Percentiles rank a stretch among this genome's conserved stretches.
Conservation (phyloP, 2,113 vertebrate species). For the Narcine bancroftii region DNA sequence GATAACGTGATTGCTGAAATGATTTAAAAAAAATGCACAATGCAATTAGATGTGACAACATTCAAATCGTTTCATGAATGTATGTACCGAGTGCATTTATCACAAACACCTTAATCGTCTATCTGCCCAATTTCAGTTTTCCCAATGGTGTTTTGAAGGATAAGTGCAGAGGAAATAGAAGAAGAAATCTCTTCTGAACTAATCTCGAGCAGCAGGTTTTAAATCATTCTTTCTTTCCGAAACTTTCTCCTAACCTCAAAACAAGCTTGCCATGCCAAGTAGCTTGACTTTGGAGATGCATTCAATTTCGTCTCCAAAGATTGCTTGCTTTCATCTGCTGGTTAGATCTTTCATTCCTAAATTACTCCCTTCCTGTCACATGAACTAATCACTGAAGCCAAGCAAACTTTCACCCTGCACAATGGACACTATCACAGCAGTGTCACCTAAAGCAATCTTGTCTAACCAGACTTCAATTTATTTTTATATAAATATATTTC, state of each 20-base stretch:
- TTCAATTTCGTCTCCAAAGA: slow-evolving; percentile 32
- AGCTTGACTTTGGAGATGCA: not conserved
- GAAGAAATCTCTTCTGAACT: not conserved
- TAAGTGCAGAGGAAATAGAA: not conserved
- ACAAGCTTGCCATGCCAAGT: not conserved
- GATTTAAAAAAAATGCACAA: slow-evolving; percentile 36
- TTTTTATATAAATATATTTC: slow-evolving; percentile 35
- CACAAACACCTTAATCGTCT: slow-evolving; percentile 20
- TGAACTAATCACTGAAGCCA: slow-evolving; percentile 28
- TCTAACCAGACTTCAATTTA: slow-evolving; percentile 35
- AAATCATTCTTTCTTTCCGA: slow-evolving; percentile 23
- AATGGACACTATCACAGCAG: slow-evolving; percentile 19
- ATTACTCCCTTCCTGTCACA: slow-evolving; percentile 23
- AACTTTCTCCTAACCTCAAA: not conserved
- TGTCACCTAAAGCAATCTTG: slow-evolving; percentile 32
- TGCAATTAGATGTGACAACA: slow-evolving; percentile 32
- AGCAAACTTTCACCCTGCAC: slow-evolving; percentile 25
- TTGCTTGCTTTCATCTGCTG: not conserved
- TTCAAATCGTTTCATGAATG: slow-evolving; percentile 29
- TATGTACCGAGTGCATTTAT: slow-evolving; percentile 23
- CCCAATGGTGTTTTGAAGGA: slow-evolving; percentile 26
- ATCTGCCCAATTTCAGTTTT: slow-evolving; percentile 11
- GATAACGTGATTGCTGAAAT: slow-evolving; percentile 32
- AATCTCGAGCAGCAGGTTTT: slow-evolving; percentile 23
- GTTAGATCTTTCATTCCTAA: slow-evolving; percentile 22